Evolutionary conservation across 2,113 vertebrate genomes (phyloP), one percentile per base, ranked within the genome.

Genomic region (Strix aluco): DNA sequence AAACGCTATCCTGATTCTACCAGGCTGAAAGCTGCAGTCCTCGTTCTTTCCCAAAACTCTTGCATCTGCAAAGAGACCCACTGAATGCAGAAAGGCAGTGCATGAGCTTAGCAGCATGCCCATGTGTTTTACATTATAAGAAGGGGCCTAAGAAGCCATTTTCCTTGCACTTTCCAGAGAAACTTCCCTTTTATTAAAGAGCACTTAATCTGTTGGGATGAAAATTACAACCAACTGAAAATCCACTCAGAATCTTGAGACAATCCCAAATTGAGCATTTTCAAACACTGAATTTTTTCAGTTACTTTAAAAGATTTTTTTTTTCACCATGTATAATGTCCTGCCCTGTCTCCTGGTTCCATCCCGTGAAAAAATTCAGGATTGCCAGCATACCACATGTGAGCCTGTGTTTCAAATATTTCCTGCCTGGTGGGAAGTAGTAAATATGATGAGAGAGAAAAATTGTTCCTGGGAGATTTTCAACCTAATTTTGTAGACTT

Each of bases 391-490:
- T 80, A 85, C 62, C 36, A 52, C 38, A 85, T 75, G 77, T 90
- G 78, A 97, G 63, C 46, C 67, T 78, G 46, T 77, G 42, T 71
- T 95, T 92, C 74, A 86, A 77, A 82, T 74, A 90, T 86, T 95
- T 95, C 89, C 91, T 96, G 78, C 59, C 51, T 90, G 8, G 55
- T 90, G 87, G 85, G 91, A 92, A 93, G 93, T 22, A 94, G 91
- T 92, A 97, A 97, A 97, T 92, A 97, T 47, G 91, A 95, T 87
- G 89, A 95, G 84, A 92, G 61, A 77, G 71, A 96, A 95, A 92
- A 96, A 96, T 96, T 96, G 71, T 92, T 95, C 95, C 95, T 91
- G 38, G 29, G 94, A 95, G 96, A 91, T 74, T 93, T 97, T 95
- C 51, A 77, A 70, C 74, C 51, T 96, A 93, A 92, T 95, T 97